Base-by-base conservation (phyloP, 2,113 vertebrate species). In the western clawed frog (Xenopus tropicalis) region DNA sequence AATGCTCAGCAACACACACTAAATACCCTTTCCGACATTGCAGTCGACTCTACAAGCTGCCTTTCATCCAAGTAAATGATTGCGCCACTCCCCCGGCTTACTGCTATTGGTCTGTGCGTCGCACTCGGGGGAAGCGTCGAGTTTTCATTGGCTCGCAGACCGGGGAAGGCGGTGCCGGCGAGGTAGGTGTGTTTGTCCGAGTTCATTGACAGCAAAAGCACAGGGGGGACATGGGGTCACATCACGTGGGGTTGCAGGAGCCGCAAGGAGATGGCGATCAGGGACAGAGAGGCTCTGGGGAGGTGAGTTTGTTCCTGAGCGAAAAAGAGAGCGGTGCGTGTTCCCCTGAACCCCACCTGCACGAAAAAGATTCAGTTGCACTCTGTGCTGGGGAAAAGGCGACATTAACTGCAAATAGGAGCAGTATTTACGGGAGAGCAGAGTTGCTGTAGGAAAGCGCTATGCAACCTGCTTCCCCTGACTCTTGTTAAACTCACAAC, bases 161-260 rank as follows among this genome's bases (percentile, higher is more conserved):
- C 22, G 21, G 2, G 2, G 6, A 21, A 74, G 63, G 56, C 63
- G 20, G 10, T 23, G 63, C 72, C 54, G 22, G 12, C 1, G 64
- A 22, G 24, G 25, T 25, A 54, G 64, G 64, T 19, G 61, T 65
- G 63, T 66, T 51, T 61, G 43, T 66, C 54, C 16, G 17, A 74
- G 64, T 74, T 74, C 72, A 74, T 67, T 74, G 72, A 67, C 72
- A 74, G 72, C 52, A 51, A 64, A 22, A 37, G 54, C 17, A 48
- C 37, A 25, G 19, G 69, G 68, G 68, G 62, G 51, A 46, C 29
- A 37, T 43, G 62, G 72, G 72, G 72, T 74, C 72, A 68, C 57
- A 66, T 66, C 71, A 59, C 63, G 58, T 25, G 64, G 64, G 37
- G 51, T 54, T 42, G 64, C 37, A 12, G 22, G 24, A 54, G 43